A percentile compares a stretch with the other conserved stretches of the same genome.
These are phyloP conservation scores for Eupelmus urozonus DNA, from an alignment of 2,888 invertebrate species.

Conservation along the genomic window DNA sequence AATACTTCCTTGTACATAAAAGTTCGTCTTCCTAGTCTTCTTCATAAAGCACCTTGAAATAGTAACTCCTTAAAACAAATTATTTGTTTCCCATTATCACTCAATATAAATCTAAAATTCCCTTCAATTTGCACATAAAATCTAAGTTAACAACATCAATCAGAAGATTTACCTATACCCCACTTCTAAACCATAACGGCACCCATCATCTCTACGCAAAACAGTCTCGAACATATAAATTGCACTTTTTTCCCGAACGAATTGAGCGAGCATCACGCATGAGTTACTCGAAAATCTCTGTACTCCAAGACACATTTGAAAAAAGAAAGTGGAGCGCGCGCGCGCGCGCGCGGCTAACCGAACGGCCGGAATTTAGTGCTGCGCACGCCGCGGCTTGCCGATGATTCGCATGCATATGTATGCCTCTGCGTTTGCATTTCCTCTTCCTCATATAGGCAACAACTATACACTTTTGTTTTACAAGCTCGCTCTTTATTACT, in stretches of 20 bases:
- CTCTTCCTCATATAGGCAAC: conserved; percentile 43
- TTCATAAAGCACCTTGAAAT: no score
- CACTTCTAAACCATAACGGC: no score
- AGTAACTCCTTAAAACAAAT: no score
- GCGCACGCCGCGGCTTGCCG: neutral
- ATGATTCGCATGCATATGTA: conserved; percentile 51
- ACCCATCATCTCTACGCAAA: neutral
- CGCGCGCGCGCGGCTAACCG: neutral
- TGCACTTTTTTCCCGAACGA: neutral
- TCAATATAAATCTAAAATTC: no score
- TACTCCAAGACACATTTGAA: conserved; percentile 2
- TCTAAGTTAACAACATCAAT: no score
- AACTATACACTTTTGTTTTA: conserved; percentile 41
- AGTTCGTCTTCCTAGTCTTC: no score
- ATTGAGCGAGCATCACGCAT: conserved; percentile 3
- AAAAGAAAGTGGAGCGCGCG: conserved; percentile 44
- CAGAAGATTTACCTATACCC: no score
- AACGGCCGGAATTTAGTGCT: neutral
- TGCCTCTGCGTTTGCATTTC: conserved; percentile 33
- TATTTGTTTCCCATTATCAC: no score
- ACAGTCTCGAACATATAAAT: neutral
- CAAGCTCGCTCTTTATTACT: conserved; percentile 30
- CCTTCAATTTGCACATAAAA: no score
- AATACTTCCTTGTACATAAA: no score
- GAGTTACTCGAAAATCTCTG: conserved; percentile 10